These are phyloP conservation scores for Creontiades dilutus DNA, from an alignment of 2,888 invertebrate species.

Conservation along the genomic window DNA sequence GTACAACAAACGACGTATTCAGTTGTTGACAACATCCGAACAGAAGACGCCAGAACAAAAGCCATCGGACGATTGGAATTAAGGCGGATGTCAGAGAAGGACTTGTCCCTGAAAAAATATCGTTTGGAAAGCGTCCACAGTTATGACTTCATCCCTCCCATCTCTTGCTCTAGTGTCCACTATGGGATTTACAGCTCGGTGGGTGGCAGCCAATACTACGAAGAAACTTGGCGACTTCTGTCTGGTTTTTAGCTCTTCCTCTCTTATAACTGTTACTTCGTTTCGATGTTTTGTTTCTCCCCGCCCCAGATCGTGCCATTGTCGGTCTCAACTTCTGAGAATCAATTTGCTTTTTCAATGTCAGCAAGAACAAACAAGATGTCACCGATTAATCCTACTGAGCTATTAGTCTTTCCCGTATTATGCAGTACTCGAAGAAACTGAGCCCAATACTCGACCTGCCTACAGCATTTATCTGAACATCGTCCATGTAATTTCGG, in stretches of 20 bases:
- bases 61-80: constrained; percentile 9
- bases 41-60: neutral
- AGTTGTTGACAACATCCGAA: neutral
- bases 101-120: constrained; percentile 29
- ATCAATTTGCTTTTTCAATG: neutral
- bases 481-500: too few species aligned
- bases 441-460: too few species aligned
- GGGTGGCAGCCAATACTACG: constrained; percentile 38
- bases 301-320: neutral
- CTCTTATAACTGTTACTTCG: constrained; percentile 15
- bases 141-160: constrained; percentile 28
- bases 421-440: too few species aligned
- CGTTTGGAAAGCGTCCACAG: constrained; percentile 40
- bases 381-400: too few species aligned
- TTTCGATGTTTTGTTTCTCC: neutral
- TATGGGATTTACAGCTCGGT: constrained; percentile 41
- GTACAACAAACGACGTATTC: neutral
- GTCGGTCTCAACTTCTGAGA: neutral
- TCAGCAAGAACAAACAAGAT: neutral
- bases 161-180: neutral
- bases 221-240: constrained; percentile 26
- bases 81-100: constrained; percentile 14
- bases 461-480: too few species aligned
- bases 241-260: neutral
- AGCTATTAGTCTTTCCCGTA: too few species aligned